Base-by-base conservation (phyloP, 2,888 invertebrate species). In the Dolichopus griseipennis region DNA sequence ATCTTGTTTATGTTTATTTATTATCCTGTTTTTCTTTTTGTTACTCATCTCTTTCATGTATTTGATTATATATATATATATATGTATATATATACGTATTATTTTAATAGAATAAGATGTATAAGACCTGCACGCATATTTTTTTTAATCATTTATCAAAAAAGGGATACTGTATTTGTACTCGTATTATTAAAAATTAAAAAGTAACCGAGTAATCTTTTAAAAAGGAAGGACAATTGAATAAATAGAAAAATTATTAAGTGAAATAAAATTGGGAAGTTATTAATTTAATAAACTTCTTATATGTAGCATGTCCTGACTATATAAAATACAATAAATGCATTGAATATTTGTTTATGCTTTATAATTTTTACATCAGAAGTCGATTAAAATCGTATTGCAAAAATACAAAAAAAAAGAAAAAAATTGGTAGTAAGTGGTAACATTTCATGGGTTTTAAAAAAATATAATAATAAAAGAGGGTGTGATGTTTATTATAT, bases 251-350 rank as follows among this genome's bases (percentile, higher is more conserved):
- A 43, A 52, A 52, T 52, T 52, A 52, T 52, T 9, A 52, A 52
- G 52, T 52, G 52, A n/a, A 52, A 52, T 18, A 15, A 52, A 52
- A 52, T 18, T 52, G 52, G 52, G 9, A 6, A 52, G n/a, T 37
- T 52, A 52, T 52, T 52, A 52, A 52, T 52, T 52, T 52, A 52
- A 52, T 52, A 52, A 52, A 52, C 52, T 52, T 52, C 52, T n/a
- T 52, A 52, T 52, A n/a, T 52, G 1, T 15, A 12, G 2, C 37
- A 12, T 37, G 37, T 37, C 37, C 37, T 37, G 37, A 10, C 12
- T 37, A 27, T 27, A 27, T 27, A 5, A 4, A 27, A 27, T 27
- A 27, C 27, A 4, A 27, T 27, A 27, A 4, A 27, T 27, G 27
- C 5, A 27, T 27, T 27, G 27, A 27, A 27, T 27, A 27, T 27